Percentiles rank a stretch among this genome's conserved stretches.
These are phyloP conservation scores for Congeria kusceri DNA, from an alignment of 2,888 invertebrate species.

Conservation along the genomic window DNA sequence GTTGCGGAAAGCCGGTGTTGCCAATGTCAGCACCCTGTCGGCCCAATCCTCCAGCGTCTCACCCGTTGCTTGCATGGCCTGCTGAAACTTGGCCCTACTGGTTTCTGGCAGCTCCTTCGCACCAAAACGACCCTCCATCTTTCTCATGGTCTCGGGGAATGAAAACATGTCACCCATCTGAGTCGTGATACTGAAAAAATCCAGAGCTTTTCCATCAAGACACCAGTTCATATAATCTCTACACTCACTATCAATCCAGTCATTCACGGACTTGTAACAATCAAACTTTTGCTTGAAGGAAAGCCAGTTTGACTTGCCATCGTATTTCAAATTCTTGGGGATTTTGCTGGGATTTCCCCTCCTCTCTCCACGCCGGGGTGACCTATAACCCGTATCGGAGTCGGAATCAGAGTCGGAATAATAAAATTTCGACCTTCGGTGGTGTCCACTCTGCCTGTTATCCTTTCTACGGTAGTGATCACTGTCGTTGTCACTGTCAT, in stretches of 20 bases:
- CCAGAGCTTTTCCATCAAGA: constrained; percentile 22
- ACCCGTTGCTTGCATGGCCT: constrained; percentile 13
- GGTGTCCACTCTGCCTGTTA: too few species aligned
- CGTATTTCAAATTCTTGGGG: constrained; percentile 13
- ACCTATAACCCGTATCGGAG: too few species aligned
- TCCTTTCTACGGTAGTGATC: too few species aligned
- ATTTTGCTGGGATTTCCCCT: too few species aligned
- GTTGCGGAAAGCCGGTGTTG: constrained; percentile 44
- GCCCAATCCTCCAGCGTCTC: constrained; percentile 42
- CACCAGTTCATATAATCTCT: constrained; percentile 23
- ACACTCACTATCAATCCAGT: constrained; percentile 15
- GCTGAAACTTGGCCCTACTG: constrained; percentile 22
- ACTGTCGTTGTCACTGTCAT: too few species aligned
- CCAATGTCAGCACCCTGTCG: constrained; percentile 38
- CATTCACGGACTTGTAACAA: not conserved
- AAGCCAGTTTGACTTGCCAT: constrained; percentile 10
- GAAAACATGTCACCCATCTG: not conserved
- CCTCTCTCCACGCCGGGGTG: too few species aligned
- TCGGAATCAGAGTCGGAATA: too few species aligned
- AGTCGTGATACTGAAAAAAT: constrained; percentile 17
- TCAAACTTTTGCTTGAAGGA: too few species aligned
- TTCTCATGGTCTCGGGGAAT: constrained; percentile 8
- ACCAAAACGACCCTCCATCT: constrained; percentile 23
- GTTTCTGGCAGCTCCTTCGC: constrained; percentile 28
- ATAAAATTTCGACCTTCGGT: too few species aligned